phyloP scores from a whole-genome alignment of 2,797 vertebrate genomes.

The Botia almorhae region DNA sequence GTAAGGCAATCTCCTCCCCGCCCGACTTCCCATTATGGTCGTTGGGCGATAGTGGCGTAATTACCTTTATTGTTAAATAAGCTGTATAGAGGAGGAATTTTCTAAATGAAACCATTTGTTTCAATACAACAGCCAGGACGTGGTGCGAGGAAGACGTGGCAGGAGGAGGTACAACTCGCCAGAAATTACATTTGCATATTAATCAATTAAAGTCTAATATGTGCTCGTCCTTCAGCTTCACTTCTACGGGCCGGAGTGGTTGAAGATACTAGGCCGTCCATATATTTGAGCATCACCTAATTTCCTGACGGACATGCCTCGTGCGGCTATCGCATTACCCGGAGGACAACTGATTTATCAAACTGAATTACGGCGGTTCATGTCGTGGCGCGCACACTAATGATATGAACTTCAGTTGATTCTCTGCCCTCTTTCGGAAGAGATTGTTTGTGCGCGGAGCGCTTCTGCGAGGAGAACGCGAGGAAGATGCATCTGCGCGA shows the following conservation, averaged over 20 bases:
- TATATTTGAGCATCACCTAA: constrained; percentile 27
- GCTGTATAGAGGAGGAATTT: constrained; percentile 28
- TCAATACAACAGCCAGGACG: constrained; percentile 25
- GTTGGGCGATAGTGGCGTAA: constrained; percentile 27
- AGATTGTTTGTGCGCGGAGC: background rate
- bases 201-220: constrained; percentile 49
- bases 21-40: constrained; percentile 12
- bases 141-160: constrained; percentile 1
- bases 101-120: constrained; percentile 51
- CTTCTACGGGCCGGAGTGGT: background rate
- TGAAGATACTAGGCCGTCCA: constrained; percentile 30
- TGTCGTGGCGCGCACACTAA: constrained; percentile 39
- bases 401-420: constrained; percentile 45
- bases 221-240: constrained; percentile 27
- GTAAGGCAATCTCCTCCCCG: constrained; percentile 23
- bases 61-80: constrained; percentile 46
- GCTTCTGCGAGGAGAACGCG: background rate
- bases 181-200: constrained; percentile 49
- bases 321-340: constrained; percentile 38
- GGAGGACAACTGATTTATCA: constrained; percentile 55
- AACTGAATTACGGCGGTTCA: constrained; percentile 43
- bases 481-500: constrained; percentile 13
- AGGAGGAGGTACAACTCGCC: constrained; percentile 28
- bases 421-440: constrained; percentile 24
- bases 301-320: constrained; percentile 24